phyloP scores from a whole-genome alignment of 2,888 invertebrate genomes.

The Harpagoxenus sublaevis region DNA sequence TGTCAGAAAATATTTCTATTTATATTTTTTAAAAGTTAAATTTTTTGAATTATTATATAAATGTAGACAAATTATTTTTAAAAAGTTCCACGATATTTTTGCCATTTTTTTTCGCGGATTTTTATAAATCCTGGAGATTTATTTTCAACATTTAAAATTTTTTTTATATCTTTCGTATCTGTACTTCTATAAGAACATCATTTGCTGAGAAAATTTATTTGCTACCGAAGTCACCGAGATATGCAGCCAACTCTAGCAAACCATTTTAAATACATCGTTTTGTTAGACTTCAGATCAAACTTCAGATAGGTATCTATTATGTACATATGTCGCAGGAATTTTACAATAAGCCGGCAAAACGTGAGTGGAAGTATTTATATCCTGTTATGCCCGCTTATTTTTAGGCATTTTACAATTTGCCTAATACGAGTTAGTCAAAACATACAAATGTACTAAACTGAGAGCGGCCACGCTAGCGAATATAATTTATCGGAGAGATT shows the following conservation, averaged over 20 bases:
- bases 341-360: too few species aligned
- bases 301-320: background rate
- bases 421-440: too few species aligned
- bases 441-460: too few species aligned
- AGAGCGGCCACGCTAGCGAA: background rate
- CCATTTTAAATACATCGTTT: background rate
- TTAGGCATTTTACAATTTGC: too few species aligned
- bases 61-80: background rate
- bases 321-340: background rate
- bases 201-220: background rate
- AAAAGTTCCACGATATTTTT: background rate
- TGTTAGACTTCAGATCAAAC: background rate
- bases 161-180: background rate
- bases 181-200: background rate
- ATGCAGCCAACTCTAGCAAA: background rate
- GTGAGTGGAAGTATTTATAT: too few species aligned
- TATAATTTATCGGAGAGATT: background rate
- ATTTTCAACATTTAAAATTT: background rate
- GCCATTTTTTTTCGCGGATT: background rate
- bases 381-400: too few species aligned
- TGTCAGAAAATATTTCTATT: background rate
- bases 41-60: constrained; percentile 1
- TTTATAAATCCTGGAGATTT: background rate
- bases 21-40: background rate
- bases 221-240: background rate